These are phyloP conservation scores for Oopsacas minuta DNA, from an alignment of 37 sponge, comb jelly and placozoan genomes.

Conservation along the genomic window DNA sequence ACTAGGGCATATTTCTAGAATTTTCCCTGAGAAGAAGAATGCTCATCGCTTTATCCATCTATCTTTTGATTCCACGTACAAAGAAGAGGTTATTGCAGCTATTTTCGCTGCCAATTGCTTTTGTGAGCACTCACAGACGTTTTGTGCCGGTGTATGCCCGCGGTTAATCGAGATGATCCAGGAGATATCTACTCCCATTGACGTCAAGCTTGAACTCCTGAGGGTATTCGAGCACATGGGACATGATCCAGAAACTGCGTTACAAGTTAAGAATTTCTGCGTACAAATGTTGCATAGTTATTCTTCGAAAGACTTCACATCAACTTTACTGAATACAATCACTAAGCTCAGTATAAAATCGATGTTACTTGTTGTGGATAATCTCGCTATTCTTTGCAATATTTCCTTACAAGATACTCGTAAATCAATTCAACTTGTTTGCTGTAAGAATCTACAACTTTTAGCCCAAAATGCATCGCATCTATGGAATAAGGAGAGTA, in stretches of 20 bases:
- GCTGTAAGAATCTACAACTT: constrained; percentile 26
- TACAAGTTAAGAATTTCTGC: constrained; percentile 70
- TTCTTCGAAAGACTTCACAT: constrained; percentile 52
- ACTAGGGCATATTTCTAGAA: constrained; percentile 58
- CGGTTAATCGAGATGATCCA: constrained; percentile 70
- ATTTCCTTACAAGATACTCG: constrained; percentile 34
- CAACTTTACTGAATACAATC: constrained; percentile 47
- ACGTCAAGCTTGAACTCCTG: constrained; percentile 58
- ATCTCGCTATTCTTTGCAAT: neutral
- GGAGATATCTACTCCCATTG: constrained; percentile 55
- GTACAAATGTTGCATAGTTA: constrained; percentile 47
- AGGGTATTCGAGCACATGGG: constrained; percentile 62
- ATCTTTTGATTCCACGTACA: constrained; percentile 60
- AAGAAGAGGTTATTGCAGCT: constrained; percentile 69
- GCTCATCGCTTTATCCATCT: constrained; percentile 70
- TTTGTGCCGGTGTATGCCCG: constrained; percentile 67
- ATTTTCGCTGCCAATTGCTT: constrained; percentile 61
- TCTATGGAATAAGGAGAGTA: constrained; percentile 36
- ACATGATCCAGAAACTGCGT: constrained; percentile 47
- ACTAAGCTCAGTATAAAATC: constrained; percentile 32
- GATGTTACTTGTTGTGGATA: neutral
- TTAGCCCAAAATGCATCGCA: constrained; percentile 41
- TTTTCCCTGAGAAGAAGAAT: constrained; percentile 62
- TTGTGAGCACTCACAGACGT: constrained; percentile 50
- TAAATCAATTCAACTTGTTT: constrained; percentile 21